These are phyloP conservation scores for Nyctereutes procyonoides DNA, from an alignment of 2,113 vertebrate species.

Conservation along the genomic window DNA sequence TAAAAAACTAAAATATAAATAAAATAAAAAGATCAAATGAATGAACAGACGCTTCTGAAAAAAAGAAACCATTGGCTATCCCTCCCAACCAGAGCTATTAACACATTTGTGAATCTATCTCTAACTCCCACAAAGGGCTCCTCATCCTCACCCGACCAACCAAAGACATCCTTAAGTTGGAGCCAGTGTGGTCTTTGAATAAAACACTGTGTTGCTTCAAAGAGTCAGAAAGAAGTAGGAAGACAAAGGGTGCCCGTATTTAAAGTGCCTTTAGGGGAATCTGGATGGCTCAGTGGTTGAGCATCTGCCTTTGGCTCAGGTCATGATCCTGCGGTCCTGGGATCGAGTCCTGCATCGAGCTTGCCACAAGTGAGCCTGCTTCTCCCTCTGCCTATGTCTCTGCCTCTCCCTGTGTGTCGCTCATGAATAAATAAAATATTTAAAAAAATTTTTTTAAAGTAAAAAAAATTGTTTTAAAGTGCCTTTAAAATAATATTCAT, in stretches of 20 bases:
- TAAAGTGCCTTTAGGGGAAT: background rate
- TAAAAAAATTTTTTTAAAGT: no score
- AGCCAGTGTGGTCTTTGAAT: conserved; percentile 59
- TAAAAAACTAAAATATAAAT: background rate
- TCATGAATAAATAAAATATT: no score
- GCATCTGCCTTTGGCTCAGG: no score
- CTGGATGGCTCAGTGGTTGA: no score
- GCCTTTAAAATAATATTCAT: conserved; percentile 55
- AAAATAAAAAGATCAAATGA: conserved; percentile 28
- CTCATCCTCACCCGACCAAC: conserved; percentile 16
- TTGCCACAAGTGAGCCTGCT: no score
- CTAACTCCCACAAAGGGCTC: conserved; percentile 12
- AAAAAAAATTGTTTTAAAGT: background rate
- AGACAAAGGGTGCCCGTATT: conserved; percentile 48
- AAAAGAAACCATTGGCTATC: background rate
- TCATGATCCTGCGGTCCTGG: no score
- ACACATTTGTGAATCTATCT: conserved; percentile 12
- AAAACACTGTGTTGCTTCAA: conserved; percentile 60
- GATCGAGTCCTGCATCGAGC: no score
- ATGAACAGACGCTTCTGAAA: conserved; percentile 41
- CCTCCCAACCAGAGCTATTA: conserved; percentile 26
- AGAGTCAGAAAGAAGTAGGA: conserved; percentile 33
- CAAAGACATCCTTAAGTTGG: conserved; percentile 38
- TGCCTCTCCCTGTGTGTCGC: no score
- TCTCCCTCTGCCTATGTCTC: no score